These are phyloP conservation scores for Haemorhous mexicanus DNA, from an alignment of 2,113 vertebrate genomes.

Conservation along the genomic window DNA sequence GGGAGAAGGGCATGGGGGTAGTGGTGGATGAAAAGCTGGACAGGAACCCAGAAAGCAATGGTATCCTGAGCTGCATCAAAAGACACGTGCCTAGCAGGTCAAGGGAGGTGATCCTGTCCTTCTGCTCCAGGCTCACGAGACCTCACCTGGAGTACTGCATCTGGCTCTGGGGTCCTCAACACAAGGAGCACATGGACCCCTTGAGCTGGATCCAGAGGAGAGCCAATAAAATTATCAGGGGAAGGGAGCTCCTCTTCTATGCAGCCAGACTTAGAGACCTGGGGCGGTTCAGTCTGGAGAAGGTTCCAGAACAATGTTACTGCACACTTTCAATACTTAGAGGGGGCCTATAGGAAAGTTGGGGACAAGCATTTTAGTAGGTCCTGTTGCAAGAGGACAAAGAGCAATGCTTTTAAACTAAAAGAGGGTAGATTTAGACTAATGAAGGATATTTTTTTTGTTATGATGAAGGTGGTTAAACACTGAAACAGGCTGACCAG, in stretches of 20 bases:
- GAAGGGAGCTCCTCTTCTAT: not conserved
- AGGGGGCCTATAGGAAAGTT: not conserved
- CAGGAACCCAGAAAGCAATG: not conserved
- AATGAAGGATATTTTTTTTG: not conserved
- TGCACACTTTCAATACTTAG: not conserved
- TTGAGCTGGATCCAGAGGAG: not conserved
- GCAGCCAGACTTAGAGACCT: not conserved
- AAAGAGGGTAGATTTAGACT: not conserved
- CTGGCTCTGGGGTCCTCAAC: not conserved
- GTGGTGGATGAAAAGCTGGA: not conserved
- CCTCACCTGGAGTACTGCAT: too few relatives aligned
- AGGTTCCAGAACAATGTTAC: not conserved
- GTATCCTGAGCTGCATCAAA: not conserved
- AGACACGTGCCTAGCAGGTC: not conserved
- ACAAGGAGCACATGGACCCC: not conserved
- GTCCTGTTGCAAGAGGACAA: not conserved
- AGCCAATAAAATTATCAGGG: not conserved
- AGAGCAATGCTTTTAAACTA: not conserved
- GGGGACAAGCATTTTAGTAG: not conserved
- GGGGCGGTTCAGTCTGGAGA: not conserved
- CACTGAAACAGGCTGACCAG: not conserved
- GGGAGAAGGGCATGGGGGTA: not conserved
- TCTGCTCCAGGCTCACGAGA: fast-evolving
- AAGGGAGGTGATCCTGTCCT: not conserved
- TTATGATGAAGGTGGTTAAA: not conserved